Base-by-base conservation (phyloP, 2,888 invertebrate genomes). In the Troides aeacus region DNA sequence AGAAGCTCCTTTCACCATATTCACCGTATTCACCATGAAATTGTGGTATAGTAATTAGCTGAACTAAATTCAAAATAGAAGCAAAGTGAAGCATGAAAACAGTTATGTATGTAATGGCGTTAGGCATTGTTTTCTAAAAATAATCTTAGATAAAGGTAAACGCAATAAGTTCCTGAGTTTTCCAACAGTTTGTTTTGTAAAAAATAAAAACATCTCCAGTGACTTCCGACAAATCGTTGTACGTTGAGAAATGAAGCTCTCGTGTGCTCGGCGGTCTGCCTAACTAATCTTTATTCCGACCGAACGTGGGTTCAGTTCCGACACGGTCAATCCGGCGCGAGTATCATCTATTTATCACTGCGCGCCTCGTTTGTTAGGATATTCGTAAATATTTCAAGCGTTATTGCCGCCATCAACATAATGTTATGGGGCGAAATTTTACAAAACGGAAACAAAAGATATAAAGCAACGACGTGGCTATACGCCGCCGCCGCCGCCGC, bases 381-480 rank as follows among this genome's bases (percentile, higher is more conserved):
- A 90, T 91, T 87, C 90, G 90, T 91, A 90, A 92, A 92, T 92
- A 92, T 92, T 92, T 89, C 92, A 92, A 86, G 77, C 87, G 87
- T 90, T 92, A 92, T 90, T 89, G 90, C 92, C 81, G 76, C 88
- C 84, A 91, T 92, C 91, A 92, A 90, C 90, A 92, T 91, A 92
- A 92, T 92, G 90, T 88, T 92, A 90, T 90, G 88, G 91, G 90
- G 90, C 74, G 86, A 87, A 89, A 87, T 90, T 89, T 89, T 89
- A 85, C 86, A 91, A 87, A 89, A 90, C 91, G 92, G 90, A 91
- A 89, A 89, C 87, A 87, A 83, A 84, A 89, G 87, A 92, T 88
- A 88, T 88, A 90, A 86, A 83, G 84, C 85, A 77, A 76, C 81
- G 82, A 87, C 89, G 90, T 88, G 89, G 82, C 74, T 76, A 74